Evolutionary conservation across 2,113 vertebrate genomes (phyloP), one percentile per base, ranked within the genome.

Genomic region (Bos indicus): DNA sequence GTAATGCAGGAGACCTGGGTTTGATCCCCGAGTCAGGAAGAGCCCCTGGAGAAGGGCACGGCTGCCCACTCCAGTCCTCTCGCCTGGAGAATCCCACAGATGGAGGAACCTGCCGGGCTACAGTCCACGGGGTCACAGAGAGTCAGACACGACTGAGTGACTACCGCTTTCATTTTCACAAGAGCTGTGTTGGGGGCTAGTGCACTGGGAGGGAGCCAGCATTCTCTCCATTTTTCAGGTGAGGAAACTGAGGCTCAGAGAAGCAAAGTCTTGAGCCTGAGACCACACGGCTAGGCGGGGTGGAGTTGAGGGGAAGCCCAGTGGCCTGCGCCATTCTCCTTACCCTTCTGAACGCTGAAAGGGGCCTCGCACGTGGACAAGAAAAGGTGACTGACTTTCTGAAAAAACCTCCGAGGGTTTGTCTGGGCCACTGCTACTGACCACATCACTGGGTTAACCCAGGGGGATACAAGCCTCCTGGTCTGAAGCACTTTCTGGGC

Each of bases 141-240:
- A 13, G 23, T 26, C 1, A 3, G 23, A 43, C 40, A 14, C 3
- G 12, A 14, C 40, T 26, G 12, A 26, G 11, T 4, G 36, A 3
- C 40, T 4, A 14, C 12, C 1, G 1, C 23, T 26, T 14, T 26
- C 40, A 7, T 26, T 26, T 14, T 43, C 71, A 43, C 40, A 43
- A n/a, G 60, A 28, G 28, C 59, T 40, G 33, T 26, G 14, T 1
- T 36, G n/a, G 67, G 16, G 7, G 3, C 83, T 74, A 25, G 8
- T 12, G 36, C 15, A 4, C 48, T 25, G 15, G 23, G 33, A 78
- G 7, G 67, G 21, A 48, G 10, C 3, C 17, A 40, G 71, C 54
- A 33, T 77, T 12, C 36, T 19, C 15, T 10, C 33, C 15, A 1
- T 26, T 59, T 84, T 82, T 62, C 57, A 36, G 77, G 23, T 57